Evolutionary conservation across 2,888 invertebrate genomes (phyloP), one percentile per base, ranked within the genome.

Genomic region (Hyalella azteca): DNA sequence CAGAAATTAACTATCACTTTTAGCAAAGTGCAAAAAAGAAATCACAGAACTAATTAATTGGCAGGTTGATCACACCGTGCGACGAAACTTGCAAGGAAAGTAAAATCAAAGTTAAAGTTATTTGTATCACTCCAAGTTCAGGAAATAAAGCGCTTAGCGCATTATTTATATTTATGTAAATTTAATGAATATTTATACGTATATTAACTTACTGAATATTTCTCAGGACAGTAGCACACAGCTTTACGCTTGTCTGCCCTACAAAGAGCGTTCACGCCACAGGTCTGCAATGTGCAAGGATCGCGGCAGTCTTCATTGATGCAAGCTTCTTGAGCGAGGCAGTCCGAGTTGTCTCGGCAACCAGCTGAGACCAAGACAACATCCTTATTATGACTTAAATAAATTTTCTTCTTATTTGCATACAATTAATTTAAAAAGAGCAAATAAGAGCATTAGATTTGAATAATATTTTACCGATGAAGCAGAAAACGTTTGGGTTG

Each of bases 311-410:
- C 91, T 85, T 90, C 90, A 86, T 91, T 90, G 77, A 86, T 85
- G 82, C 87, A 87, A 13, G 86, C 86, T 73, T 86, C 85, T 7
- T 59, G 19, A 59, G 91, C 89, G 7, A 95, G 95, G 87, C 96
- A 96, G 86, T 96, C 95, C 83, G 93, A 93, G 87, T 95, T 95
- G 66, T 93, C 93, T 86, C 92, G 91, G 87, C 96, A 96, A 81
- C 94, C 96, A 78, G 92, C 92, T 86, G 91, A 90, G 81, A 95
- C 19, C 11, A 60, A 29, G 29, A 36, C 29, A 66, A 54, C 15
- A 66, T 36, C 3, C 11, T 66, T 36, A 60, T 60, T 36, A 36
- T 36, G 7, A n/a, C n/a, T n/a, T n/a, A n/a, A n/a, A n/a, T n/a
- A n/a, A n/a, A n/a, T n/a, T n/a, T n/a, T n/a, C n/a, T n/a, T n/a